Conservation (phyloP, 2,113 vertebrate genomes). For the Lepidiolamprologus cunningtoni region DNA sequence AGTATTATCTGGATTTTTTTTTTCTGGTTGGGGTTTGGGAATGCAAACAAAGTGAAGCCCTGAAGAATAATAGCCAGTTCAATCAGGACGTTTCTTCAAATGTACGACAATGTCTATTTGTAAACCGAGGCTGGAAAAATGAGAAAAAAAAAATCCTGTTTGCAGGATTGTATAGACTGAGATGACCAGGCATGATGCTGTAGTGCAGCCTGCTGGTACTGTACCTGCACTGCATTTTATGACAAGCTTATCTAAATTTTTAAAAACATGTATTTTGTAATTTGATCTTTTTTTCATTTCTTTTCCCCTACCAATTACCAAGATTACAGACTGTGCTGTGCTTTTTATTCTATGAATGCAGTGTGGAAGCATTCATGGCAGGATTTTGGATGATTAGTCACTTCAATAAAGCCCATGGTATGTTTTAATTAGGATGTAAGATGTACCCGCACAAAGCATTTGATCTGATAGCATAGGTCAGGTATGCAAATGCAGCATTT, state of each 20-base stretch:
- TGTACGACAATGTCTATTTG: not conserved
- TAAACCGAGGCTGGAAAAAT: not conserved
- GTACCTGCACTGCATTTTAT: not conserved
- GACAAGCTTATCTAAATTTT: not conserved
- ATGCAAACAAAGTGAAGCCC: not conserved
- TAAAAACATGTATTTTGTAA: not conserved
- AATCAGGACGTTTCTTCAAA: not conserved
- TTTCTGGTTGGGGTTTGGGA: not conserved
- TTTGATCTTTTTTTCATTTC: not conserved
- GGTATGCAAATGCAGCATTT: not conserved
- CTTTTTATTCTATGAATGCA: not conserved
- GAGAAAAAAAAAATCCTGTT: fast-evolving
- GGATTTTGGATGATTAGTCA: not conserved
- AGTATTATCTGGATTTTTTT: conserved; percentile 3
- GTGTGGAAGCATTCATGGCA: not conserved
- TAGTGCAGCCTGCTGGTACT: conserved; percentile 27
- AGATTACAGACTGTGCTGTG: not conserved
- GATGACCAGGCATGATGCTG: not conserved
- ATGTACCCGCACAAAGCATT: not conserved
- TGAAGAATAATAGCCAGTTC: not conserved
- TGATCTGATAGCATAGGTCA: not conserved
- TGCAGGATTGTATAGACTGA: not conserved
- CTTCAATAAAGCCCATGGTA: not conserved
- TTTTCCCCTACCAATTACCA: fast-evolving
- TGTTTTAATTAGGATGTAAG: not conserved